phyloP scores from a whole-genome alignment of 2,113 vertebrate genomes.

The Fukomys damarensis region DNA sequence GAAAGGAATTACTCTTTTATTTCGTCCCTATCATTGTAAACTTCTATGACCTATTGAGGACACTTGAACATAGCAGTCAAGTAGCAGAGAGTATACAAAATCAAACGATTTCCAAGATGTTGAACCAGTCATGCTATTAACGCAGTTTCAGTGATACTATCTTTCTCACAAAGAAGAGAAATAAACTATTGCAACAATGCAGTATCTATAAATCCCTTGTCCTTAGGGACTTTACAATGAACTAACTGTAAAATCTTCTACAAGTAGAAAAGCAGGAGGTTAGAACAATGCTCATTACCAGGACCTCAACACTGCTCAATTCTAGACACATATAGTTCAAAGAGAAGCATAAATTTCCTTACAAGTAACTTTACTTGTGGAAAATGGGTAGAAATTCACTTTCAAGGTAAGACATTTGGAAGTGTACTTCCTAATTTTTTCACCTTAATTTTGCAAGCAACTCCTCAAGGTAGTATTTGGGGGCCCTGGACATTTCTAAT shows the following conservation, averaged over 20 bases:
- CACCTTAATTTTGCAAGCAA: background rate
- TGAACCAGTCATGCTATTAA: background rate
- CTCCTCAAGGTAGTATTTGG: background rate
- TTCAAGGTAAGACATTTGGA: background rate
- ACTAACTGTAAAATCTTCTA: background rate
- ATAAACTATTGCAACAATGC: background rate
- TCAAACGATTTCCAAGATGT: conserved; percentile 34
- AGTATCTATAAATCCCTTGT: background rate
- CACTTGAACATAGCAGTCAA: background rate
- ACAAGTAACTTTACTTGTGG: background rate
- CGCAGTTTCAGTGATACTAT: background rate
- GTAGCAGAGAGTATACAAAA: background rate
- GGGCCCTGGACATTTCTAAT: background rate
- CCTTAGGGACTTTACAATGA: background rate
- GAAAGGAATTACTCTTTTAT: background rate
- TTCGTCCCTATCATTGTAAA: background rate
- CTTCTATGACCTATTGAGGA: background rate
- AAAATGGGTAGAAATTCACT: background rate
- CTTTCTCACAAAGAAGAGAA: conserved; percentile 28
- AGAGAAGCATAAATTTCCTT: background rate
- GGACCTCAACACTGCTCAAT: background rate
- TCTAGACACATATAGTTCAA: background rate
- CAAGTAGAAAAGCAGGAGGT: background rate
- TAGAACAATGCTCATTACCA: background rate
- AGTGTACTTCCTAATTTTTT: background rate